Evolutionary conservation across 2,797 vertebrate genomes (phyloP), one percentile per base, ranked within the genome.

Genomic region (Leuciscus waleckii): DNA sequence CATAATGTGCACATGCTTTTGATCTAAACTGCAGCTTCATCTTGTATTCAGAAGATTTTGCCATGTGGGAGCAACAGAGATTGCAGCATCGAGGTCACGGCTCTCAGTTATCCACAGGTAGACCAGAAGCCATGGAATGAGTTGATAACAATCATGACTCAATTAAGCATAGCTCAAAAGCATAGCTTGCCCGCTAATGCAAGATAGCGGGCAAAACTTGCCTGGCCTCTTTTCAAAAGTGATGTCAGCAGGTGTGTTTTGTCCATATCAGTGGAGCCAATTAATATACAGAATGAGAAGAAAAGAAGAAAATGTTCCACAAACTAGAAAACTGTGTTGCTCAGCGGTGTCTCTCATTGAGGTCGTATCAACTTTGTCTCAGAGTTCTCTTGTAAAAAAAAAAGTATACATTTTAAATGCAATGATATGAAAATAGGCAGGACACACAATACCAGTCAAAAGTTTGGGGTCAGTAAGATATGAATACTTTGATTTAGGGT

Each of bases 91-190:
- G 79, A 80, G 85, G 74, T 87, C 86, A 83, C 21, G 32, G 43
- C 79, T 29, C 70, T 80, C 23, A 11, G 79, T 86, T 85, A 86
- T 87, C 61, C 85, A 76, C 73, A 84, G 82, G 79, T 79, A 73
- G 75, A 75, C 26, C 79, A 80, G 65, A 61, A 85, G 43, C 56
- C 74, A 82, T 67, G 71, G 68, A 79, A 87, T 74, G 10, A 9
- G 58, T 89, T 51, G 37, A 49, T 83, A 58, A 58, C 75, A 51
- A 35, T 77, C 51, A 78, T 68, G 74, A 71, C 32, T 65, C 80
- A 61, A 77, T 76, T 83, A 82, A 65, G 49, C 11, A 46, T 32
- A 76, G 70, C 41, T 19, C 68, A 29, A 29, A 29, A 29, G 29
- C 29, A 29, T 29, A 29, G 29, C 29, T 29, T 29, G 29, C 29